phyloP scores from a whole-genome alignment of 1,140 invertebrate species.

The Dolichoris vasculosae region DNA sequence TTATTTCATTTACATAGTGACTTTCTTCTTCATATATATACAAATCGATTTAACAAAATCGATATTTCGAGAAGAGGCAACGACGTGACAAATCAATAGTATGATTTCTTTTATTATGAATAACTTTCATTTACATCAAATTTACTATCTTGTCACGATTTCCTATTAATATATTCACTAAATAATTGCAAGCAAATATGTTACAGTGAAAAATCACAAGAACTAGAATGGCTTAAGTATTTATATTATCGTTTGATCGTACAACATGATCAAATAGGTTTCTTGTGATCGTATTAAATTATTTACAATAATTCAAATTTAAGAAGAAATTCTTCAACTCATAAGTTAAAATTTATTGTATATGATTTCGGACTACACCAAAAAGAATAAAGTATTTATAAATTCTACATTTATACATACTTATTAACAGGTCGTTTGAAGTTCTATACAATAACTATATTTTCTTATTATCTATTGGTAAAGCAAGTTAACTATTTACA shows the following conservation, averaged over 20 bases:
- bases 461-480: slow-evolving; percentile 2
- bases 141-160: background rate
- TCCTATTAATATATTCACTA: background rate
- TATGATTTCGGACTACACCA: background rate
- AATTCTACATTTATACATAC: slow-evolving; percentile 48
- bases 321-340: slow-evolving; percentile 25
- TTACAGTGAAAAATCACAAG: slow-evolving; percentile 23
- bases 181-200: slow-evolving; percentile 22
- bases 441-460: slow-evolving; percentile 20
- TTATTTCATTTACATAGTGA: slow-evolving; percentile 47
- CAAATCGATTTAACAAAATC: slow-evolving; percentile 20
- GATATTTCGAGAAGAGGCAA: slow-evolving; percentile 48
- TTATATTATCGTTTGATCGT: background rate
- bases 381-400: slow-evolving; percentile 27
- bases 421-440: slow-evolving; percentile 2
- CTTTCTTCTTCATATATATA: slow-evolving; percentile 39
- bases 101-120: background rate
- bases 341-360: slow-evolving; percentile 27
- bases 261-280: slow-evolving; percentile 3
- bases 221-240: background rate
- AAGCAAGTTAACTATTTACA: slow-evolving; percentile 35
- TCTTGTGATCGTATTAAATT: slow-evolving; percentile 7
- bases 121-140: slow-evolving; percentile 28
- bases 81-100: slow-evolving; percentile 42
- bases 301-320: slow-evolving; percentile 39